Percentiles rank a stretch among this genome's conserved stretches.
phyloP scores from a whole-genome alignment of 2,888 invertebrate species.

The Drosophila mimetica region DNA sequence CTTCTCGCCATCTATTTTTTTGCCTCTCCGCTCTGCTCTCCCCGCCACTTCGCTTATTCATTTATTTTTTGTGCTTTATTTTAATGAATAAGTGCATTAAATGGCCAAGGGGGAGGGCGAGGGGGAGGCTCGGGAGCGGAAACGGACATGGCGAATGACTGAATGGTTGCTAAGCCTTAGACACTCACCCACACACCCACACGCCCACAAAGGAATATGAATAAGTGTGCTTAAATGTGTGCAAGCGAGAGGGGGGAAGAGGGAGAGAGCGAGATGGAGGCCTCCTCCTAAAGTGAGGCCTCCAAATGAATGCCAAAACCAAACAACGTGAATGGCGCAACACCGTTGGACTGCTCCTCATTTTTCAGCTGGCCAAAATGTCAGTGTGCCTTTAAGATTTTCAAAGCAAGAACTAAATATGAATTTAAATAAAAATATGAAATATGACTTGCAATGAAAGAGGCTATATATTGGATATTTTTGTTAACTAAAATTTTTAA shows the following conservation, averaged over 20 bases:
- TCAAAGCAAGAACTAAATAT: no score
- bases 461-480: no score
- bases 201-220: slow-evolving; percentile 33
- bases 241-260: neutral
- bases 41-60: slow-evolving; percentile 43
- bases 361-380: neutral
- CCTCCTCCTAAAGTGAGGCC: neutral
- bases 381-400: neutral
- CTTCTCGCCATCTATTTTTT: slow-evolving; percentile 42
- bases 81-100: slow-evolving; percentile 80
- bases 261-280: neutral
- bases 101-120: slow-evolving; percentile 54
- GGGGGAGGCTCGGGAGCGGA: slow-evolving; percentile 8
- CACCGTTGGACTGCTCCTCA: neutral
- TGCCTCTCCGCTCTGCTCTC: neutral
- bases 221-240: slow-evolving; percentile 9
- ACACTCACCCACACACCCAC: slow-evolving; percentile 27
- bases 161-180: slow-evolving; percentile 67
- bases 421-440: no score
- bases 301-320: slow-evolving; percentile 1
- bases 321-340: neutral
- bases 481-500: no score
- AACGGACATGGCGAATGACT: slow-evolving; percentile 68
- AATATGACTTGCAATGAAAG: no score
- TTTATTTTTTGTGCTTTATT: slow-evolving; percentile 50